A percentile compares a stretch with the other conserved stretches of the same genome.
Evolutionary conservation across 2,113 vertebrate genomes (phyloP).

Genomic region (Anguilla japonica): DNA sequence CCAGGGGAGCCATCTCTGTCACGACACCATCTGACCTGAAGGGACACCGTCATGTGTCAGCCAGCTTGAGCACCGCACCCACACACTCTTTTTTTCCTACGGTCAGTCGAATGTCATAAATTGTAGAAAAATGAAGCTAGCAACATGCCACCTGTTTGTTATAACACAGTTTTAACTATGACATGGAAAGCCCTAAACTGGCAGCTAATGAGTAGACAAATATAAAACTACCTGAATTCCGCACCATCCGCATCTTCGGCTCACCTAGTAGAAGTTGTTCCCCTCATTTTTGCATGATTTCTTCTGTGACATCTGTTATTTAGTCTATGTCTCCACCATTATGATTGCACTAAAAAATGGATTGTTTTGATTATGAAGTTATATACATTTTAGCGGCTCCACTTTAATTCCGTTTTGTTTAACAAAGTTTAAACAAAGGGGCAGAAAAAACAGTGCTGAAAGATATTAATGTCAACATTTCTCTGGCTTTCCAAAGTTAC

Average conservation of each 20-base stretch:
- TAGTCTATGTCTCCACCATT: background rate
- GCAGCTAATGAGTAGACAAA: background rate
- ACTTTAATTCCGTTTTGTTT: background rate
- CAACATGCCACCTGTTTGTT: no score
- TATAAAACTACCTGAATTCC: background rate
- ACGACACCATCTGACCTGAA: conserved; percentile 64
- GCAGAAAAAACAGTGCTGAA: background rate
- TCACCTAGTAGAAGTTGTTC: no score
- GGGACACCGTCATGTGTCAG: background rate
- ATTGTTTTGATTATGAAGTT: background rate
- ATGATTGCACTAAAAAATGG: background rate
- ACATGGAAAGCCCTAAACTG: background rate
- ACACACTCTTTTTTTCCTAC: background rate
- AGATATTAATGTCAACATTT: background rate
- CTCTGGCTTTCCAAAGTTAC: background rate
- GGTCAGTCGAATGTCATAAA: background rate
- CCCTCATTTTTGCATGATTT: background rate
- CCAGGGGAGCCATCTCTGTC: conserved; percentile 54
- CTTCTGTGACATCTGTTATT: background rate
- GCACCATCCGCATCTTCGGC: background rate
- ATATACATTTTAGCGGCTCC: background rate
- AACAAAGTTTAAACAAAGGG: background rate
- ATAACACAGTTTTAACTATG: background rate
- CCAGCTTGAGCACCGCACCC: background rate
- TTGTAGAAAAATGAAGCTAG: background rate